Evolutionary conservation across 2,797 vertebrate genomes (phyloP).

Genomic region (Adrianichthys oophorus): DNA sequence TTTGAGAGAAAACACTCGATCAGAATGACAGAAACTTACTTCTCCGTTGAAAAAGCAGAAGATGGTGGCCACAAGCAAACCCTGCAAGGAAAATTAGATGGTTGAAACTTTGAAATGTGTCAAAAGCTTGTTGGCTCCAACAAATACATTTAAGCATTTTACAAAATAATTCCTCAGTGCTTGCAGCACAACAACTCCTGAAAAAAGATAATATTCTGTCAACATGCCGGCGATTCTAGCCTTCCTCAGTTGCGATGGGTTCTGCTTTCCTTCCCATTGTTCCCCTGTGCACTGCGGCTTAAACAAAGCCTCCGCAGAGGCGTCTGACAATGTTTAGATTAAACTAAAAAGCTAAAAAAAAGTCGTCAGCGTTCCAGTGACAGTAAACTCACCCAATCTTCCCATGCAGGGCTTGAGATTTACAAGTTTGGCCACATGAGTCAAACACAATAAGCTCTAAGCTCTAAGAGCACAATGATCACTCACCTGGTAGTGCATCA

Average conservation of each 20-base stretch:
- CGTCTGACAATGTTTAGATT: conserved; percentile 10
- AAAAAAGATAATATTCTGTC: conserved; percentile 46
- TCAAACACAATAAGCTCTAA: no score
- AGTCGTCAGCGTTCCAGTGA: no score
- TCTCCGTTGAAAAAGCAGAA: conserved; percentile 99
- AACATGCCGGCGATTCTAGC: conserved; percentile 36
- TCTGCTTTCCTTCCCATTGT: conserved; percentile 58
- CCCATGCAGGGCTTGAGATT: background rate
- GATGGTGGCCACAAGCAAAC: conserved; percentile 94
- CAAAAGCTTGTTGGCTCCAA: no score
- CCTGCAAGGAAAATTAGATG: conserved; percentile 80
- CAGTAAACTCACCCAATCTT: background rate
- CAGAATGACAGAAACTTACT: conserved; percentile 73
- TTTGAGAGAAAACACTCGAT: no score
- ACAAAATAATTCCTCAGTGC: no score
- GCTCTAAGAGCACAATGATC: no score
- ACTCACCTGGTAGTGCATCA: conserved; percentile 95
- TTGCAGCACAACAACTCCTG: conserved; percentile 4
- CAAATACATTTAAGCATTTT: no score
- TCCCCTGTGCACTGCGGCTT: conserved; percentile 23
- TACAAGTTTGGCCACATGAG: no score
- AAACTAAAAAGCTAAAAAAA: conserved; percentile 1
- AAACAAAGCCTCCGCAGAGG: conserved; percentile 36
- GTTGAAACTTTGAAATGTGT: no score
- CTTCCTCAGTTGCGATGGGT: conserved; percentile 42